Conservation (phyloP, 2,888 invertebrate species). For the Liposcelis brunnea region DNA sequence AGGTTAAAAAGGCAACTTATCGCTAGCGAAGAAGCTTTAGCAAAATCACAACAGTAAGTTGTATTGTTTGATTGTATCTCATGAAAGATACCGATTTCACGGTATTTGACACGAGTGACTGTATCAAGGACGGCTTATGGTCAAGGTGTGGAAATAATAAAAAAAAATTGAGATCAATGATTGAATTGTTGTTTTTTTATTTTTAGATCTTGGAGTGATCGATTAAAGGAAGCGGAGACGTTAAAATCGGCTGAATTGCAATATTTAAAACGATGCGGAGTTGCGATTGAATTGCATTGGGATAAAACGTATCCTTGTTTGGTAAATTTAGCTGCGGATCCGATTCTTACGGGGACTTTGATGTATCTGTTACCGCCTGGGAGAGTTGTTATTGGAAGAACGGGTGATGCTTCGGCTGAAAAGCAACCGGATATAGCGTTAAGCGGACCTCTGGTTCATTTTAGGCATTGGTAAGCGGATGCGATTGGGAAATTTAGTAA, state of each 20-base stretch:
- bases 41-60: conserved; percentile 34
- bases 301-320: conserved; percentile 33
- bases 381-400: conserved; percentile 28
- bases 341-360: conserved; percentile 40
- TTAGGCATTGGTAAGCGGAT: conserved; percentile 38
- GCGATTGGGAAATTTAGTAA: neutral
- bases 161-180: no score
- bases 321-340: conserved; percentile 44
- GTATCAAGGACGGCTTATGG: no score
- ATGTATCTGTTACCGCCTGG: conserved; percentile 34
- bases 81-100: no score
- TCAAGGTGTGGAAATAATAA: no score
- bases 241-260: conserved; percentile 32
- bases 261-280: conserved; percentile 35
- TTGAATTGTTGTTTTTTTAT: no score
- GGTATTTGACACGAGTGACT: no score
- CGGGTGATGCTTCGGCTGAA: conserved; percentile 12
- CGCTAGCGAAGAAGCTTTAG: conserved; percentile 41
- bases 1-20: conserved; percentile 37
- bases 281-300: conserved; percentile 29
- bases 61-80: neutral
- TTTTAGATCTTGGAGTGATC: conserved; percentile 31
- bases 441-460: conserved; percentile 39
- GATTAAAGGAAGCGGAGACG: conserved; percentile 29
- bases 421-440: conserved; percentile 36